These are phyloP conservation scores for Nixonia krombeini DNA, from an alignment of 1,140 invertebrate species.

Conservation along the genomic window DNA sequence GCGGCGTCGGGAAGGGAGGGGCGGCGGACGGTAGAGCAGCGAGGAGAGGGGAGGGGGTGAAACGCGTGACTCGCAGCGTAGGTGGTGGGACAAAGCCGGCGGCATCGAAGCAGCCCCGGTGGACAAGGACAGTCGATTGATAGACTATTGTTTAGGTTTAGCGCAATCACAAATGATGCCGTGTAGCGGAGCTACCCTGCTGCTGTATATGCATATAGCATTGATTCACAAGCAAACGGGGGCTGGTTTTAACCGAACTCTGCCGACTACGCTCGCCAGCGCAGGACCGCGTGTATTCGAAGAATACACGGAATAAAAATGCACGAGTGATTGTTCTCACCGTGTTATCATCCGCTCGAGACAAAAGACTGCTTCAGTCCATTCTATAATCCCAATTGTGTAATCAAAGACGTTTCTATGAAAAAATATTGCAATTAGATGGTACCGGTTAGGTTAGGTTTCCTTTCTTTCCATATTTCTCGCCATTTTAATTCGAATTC, in stretches of 20 bases:
- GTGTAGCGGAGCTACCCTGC: constrained; percentile 40
- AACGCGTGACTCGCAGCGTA: constrained; percentile 37
- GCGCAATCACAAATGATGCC: constrained; percentile 53
- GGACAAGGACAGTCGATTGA: constrained; percentile 50
- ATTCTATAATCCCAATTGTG: no score
- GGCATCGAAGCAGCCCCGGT: constrained; percentile 22
- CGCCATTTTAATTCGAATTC: no score
- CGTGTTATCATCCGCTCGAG: constrained; percentile 45
- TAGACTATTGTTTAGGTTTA: constrained; percentile 57
- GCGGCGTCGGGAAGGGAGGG: constrained; percentile 4
- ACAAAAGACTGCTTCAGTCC: constrained; percentile 33
- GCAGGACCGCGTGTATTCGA: constrained; percentile 32
- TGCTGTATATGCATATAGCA: constrained; percentile 43
- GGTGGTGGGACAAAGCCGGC: constrained; percentile 21
- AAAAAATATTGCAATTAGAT: no score
- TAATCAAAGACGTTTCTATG: no score
- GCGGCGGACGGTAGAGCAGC: no score
- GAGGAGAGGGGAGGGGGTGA: neutral
- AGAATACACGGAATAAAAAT: constrained; percentile 14
- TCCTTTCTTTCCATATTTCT: no score
- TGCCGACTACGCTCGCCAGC: constrained; percentile 24
- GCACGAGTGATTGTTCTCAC: constrained; percentile 46
- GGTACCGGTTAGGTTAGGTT: no score
- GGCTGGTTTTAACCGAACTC: constrained; percentile 40
- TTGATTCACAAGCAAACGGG: constrained; percentile 45